Evolutionary conservation across 2,888 invertebrate genomes (phyloP).

Genomic region (Quadriops clusia): DNA sequence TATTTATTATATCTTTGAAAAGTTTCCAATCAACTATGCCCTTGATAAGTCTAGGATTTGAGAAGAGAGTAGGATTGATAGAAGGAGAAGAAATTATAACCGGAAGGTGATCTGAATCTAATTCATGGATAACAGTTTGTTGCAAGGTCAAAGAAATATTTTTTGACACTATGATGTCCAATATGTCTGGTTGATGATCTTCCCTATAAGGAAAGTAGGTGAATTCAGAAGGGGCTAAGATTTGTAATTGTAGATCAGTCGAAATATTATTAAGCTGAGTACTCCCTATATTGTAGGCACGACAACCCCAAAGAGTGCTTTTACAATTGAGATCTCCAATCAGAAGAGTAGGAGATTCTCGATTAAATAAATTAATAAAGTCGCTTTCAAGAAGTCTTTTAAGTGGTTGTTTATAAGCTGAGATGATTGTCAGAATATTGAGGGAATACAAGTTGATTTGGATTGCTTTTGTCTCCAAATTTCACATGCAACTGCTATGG

Average conservation of each 20-base stretch:
- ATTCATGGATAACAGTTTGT: constrained; percentile 11
- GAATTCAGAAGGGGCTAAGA: constrained; percentile 10
- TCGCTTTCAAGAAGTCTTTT: constrained; percentile 9
- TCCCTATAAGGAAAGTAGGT: constrained; percentile 11
- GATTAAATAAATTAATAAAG: constrained; percentile 4
- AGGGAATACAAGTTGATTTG: too few species aligned
- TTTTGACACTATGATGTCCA: constrained; percentile 12
- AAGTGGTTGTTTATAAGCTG: constrained; percentile 12
- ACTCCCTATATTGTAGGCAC: constrained; percentile 10
- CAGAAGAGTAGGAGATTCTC: constrained; percentile 4
- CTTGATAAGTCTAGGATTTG: too few species aligned
- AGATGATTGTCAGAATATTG: too few species aligned
- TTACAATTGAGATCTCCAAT: constrained; percentile 13
- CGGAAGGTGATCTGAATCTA: constrained; percentile 11
- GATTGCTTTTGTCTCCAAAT: not conserved
- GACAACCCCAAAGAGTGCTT: constrained; percentile 11
- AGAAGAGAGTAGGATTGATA: too few species aligned
- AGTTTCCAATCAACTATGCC: too few species aligned
- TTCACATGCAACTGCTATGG: not conserved
- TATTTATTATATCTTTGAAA: too few species aligned
- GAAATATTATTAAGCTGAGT: constrained; percentile 6
- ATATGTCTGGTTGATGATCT: constrained; percentile 10
- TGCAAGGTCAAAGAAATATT: constrained; percentile 8
- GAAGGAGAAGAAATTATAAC: constrained; percentile 8
- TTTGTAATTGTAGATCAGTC: constrained; percentile 8